Conservation (phyloP, 1,140 invertebrate genomes). For the Brachionus koreanus region DNA sequence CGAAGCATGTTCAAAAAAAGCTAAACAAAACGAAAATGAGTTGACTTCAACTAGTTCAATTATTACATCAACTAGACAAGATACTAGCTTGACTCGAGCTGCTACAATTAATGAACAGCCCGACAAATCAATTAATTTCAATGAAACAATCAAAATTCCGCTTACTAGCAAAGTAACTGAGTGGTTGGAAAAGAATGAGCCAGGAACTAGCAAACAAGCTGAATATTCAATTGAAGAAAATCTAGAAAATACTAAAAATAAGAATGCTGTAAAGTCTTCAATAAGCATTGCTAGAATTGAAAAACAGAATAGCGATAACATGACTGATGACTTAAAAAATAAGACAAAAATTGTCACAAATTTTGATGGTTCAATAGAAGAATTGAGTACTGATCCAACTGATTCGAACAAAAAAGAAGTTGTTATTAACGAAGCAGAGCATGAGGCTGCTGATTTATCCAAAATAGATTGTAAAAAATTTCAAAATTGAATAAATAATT, state of each 20-base stretch:
- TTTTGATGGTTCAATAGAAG: neutral
- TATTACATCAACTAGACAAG: conserved; percentile 11
- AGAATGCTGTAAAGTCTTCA: neutral
- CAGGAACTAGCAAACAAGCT: neutral
- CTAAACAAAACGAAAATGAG: neutral
- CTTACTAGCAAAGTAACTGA: neutral
- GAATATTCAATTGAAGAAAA: neutral
- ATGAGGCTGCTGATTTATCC: neutral
- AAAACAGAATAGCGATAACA: neutral
- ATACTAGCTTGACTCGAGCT: neutral
- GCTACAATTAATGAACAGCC: neutral
- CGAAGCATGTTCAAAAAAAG: neutral
- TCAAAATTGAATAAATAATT: neutral
- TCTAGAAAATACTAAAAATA: neutral
- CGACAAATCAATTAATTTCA: neutral
- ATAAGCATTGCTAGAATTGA: neutral
- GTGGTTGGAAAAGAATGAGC: neutral
- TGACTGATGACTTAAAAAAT: neutral
- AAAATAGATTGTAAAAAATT: conserved; percentile 30
- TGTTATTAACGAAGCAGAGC: neutral
- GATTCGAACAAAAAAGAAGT: conserved; percentile 14
- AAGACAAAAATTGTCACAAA: neutral
- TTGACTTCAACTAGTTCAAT: neutral
- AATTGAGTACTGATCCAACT: conserved; percentile 9
- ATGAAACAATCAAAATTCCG: neutral